Base-by-base conservation (phyloP, 92 coral and sea anemone genomes). In the Porites divaricata region DNA sequence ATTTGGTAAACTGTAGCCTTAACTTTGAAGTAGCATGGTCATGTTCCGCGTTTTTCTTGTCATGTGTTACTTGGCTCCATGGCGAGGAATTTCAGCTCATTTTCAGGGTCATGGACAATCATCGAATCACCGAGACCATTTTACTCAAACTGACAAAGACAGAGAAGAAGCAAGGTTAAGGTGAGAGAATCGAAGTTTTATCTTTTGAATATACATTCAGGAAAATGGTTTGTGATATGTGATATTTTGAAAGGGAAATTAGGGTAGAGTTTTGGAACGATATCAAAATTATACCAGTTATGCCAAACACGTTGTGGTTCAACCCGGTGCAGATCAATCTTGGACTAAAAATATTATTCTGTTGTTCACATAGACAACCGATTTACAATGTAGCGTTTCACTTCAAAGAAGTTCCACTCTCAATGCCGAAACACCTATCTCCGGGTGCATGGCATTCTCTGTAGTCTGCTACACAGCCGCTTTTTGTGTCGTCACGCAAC, bases 151-250 rank as follows among this genome's bases (percentile, higher is more conserved):
- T 2, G 20, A 28, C 68, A 22, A 13, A 35, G 68, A 69, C 76
- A 68, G 57, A 3, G 85, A 80, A 54, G 70, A 26, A 52, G 9
- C 48, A 45, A 68, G 45, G 7, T 76, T 80, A 21, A 80, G 67
- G 85, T 80, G 51, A 21, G 85, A 28, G 14, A 51, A 14, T 24
- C 9, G 13, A 49, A 21, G n/a, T 59, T 20, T 2, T 14, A 4
- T 5, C 52, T 62, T 10, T 4, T 28, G 8, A 17, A 41, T 13
- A 9, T 50, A 14, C 56, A 8, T 9, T 15, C 9, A 58, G 15
- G 67, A 61, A 76, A 78, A 15, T 13, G 45, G 21, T 48, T 12
- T 15, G 59, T 5, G 57, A 2, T 64, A 16, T 8, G 23, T 11
- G 9, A 24, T 11, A 35, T 16, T 6, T 16, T 17, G 21, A 16